phyloP scores from a whole-genome alignment of 2,888 invertebrate species.

The Acrocyrtus sp. region DNA sequence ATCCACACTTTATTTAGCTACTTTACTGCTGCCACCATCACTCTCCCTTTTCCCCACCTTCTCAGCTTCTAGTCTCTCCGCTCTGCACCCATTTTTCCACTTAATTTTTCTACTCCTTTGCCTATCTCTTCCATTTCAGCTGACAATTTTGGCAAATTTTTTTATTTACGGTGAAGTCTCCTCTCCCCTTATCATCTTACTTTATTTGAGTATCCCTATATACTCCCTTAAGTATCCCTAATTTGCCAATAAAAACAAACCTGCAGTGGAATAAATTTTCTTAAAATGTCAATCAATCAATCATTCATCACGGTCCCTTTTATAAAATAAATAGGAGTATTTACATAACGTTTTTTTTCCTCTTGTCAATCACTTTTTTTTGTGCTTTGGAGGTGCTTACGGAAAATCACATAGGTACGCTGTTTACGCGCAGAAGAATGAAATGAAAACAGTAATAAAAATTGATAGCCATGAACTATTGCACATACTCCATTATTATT shows the following conservation, averaged over 20 bases:
- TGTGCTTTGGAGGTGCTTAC: not conserved
- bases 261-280: slow-evolving; percentile 9
- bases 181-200: slow-evolving; percentile 26
- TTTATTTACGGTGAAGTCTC: slow-evolving; percentile 28
- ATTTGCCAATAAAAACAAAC: slow-evolving; percentile 22
- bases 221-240: slow-evolving; percentile 17
- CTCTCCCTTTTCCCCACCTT: too few relatives aligned
- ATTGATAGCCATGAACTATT: slow-evolving; percentile 36
- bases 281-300: slow-evolving; percentile 33
- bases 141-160: slow-evolving; percentile 5
- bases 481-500: slow-evolving; percentile 18
- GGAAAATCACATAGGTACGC: too few relatives aligned
- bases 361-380: not conserved
- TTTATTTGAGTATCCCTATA: too few relatives aligned
- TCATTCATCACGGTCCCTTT: slow-evolving; percentile 13
- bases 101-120: not conserved
- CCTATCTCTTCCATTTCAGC: not conserved
- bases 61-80: too few relatives aligned
- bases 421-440: too few relatives aligned
- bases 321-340: not conserved
- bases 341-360: not conserved
- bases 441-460: not conserved
- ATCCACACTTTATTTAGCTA: not conserved
- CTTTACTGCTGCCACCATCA: too few relatives aligned
- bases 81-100: too few relatives aligned